These are phyloP conservation scores for Drosophila robusta DNA, from an alignment of 2,888 invertebrate genomes.

Conservation along the genomic window DNA sequence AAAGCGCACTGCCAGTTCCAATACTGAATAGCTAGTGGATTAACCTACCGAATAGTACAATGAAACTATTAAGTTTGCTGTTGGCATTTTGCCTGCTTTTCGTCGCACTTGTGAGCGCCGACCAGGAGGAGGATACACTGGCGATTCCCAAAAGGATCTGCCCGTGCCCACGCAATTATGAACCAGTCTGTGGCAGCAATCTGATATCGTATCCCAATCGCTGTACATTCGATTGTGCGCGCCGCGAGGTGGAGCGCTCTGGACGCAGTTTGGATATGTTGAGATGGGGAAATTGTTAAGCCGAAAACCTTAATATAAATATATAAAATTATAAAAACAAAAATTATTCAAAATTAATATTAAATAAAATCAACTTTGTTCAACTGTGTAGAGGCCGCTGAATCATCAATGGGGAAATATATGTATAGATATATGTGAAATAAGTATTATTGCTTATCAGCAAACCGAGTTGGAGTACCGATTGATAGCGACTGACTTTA, in stretches of 20 bases:
- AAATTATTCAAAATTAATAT: conserved; percentile 9
- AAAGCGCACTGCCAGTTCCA: conserved; percentile 40
- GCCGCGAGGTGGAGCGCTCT: conserved; percentile 51
- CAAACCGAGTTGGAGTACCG: conserved; percentile 21
- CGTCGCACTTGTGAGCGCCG: conserved; percentile 40
- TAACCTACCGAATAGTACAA: conserved; percentile 48
- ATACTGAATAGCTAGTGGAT: conserved; percentile 62
- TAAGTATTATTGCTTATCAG: conserved; percentile 53
- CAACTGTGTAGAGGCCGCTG: conserved; percentile 20
- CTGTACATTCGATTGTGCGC: conserved; percentile 74
- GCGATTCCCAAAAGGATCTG: conserved; percentile 33
- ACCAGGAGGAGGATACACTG: conserved; percentile 1
- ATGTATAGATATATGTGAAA: conserved; percentile 25
- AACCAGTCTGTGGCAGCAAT: conserved; percentile 80
- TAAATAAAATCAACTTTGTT: conserved; percentile 11
- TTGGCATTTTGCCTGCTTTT: conserved; percentile 66
- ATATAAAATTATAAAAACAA: conserved; percentile 1
- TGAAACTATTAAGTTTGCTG: conserved; percentile 65
- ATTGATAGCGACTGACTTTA: conserved; percentile 51
- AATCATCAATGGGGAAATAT: conserved; percentile 48
- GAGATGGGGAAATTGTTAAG: conserved; percentile 72
- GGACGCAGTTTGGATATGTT: conserved; percentile 74
- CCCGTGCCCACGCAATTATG: conserved; percentile 77
- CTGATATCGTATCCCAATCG: conserved; percentile 74
- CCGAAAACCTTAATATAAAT: background rate